Conservation (phyloP, 2,797 vertebrate genomes). For the Lacerta bilineata region DNA sequence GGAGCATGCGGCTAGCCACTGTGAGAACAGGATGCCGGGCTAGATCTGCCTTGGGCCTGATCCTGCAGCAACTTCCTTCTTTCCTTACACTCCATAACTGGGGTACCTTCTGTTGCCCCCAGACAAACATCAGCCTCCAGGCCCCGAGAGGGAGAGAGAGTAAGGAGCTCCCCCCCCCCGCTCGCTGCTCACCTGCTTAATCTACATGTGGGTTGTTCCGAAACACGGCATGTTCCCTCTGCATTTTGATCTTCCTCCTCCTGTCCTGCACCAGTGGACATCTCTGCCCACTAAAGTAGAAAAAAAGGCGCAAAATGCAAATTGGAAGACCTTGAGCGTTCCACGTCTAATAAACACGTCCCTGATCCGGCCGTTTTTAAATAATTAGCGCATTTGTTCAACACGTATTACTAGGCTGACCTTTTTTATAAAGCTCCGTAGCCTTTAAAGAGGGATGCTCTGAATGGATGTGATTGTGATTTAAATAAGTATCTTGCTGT, state of each 20-base stretch:
- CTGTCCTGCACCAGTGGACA: background rate
- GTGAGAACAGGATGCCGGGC: too few relatives aligned
- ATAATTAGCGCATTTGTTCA: conserved; percentile 44
- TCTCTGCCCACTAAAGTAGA: background rate
- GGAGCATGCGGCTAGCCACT: too few relatives aligned
- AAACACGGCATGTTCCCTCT: background rate
- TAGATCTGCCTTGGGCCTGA: too few relatives aligned
- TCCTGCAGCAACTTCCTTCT: too few relatives aligned
- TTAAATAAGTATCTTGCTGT: conserved; percentile 47
- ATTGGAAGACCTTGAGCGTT: background rate
- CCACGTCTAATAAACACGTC: background rate
- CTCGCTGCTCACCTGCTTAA: background rate
- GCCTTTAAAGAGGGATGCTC: conserved; percentile 40
- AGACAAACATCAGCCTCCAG: background rate
- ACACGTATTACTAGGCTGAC: background rate
- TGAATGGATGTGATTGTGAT: conserved; percentile 38
- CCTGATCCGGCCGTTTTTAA: conserved; percentile 32
- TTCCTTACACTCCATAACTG: background rate
- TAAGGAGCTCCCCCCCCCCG: background rate
- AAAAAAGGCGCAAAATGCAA: conserved; percentile 18
- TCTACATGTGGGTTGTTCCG: background rate
- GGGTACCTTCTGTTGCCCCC: background rate
- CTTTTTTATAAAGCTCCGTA: conserved; percentile 44
- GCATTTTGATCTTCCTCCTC: background rate
- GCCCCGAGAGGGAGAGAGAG: background rate